phyloP scores from a whole-genome alignment of 2,113 vertebrate genomes.

The Leptodactylus fuscus region DNA sequence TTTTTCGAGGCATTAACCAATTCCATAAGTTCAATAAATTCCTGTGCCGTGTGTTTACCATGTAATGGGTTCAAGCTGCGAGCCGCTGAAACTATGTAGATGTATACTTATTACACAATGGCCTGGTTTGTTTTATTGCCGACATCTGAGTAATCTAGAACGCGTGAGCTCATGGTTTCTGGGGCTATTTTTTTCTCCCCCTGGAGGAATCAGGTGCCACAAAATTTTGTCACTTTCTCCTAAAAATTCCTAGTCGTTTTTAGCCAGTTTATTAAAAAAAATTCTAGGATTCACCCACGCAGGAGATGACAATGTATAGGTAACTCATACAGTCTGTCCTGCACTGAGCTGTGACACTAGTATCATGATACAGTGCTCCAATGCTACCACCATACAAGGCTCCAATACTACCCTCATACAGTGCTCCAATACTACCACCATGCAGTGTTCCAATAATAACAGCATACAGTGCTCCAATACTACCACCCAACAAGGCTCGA shows the following conservation, averaged over 20 bases:
- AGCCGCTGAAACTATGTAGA: slow-evolving; percentile 37
- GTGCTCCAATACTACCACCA: too few relatives aligned
- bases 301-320: neutral
- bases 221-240: neutral
- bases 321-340: too few relatives aligned
- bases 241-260: neutral
- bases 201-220: neutral
- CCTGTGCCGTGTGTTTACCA: slow-evolving; percentile 47
- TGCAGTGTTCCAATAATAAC: too few relatives aligned
- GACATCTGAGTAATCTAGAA: slow-evolving; percentile 26
- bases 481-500: neutral
- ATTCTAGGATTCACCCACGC: neutral
- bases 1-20: slow-evolving; percentile 53
- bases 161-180: neutral
- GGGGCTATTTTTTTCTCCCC: neutral
- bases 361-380: too few relatives aligned
- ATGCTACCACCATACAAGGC: too few relatives aligned
- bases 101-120: slow-evolving; percentile 54
- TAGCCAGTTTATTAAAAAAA: neutral
- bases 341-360: too few relatives aligned
- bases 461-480: too few relatives aligned
- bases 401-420: too few relatives aligned
- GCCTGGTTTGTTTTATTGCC: slow-evolving; percentile 51
- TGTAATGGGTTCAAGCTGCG: slow-evolving; percentile 57
- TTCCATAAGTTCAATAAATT: slow-evolving; percentile 59